Base-by-base conservation (phyloP, 2,888 invertebrate species). In the Ectobius pallidus region DNA sequence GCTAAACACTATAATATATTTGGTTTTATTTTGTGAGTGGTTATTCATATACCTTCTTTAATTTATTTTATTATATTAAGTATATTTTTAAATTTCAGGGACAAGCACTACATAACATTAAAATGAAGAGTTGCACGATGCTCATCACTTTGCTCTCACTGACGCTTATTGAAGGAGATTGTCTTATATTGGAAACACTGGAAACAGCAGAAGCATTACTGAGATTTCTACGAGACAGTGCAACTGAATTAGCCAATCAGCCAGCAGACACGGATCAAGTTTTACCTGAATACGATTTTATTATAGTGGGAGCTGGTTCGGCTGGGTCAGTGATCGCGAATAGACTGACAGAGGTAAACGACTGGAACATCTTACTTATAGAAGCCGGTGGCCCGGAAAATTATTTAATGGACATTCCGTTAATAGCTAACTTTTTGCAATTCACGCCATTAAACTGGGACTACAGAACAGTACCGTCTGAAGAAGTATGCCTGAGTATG, bases 311-410 rank as follows among this genome's bases (percentile, higher is more conserved):
- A 1, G 58, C 58, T 14, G 58, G 58, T 11, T 58, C 70, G 3
- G 70, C 58, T 4, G 49, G 34, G 4, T 32, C 42, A 25, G 70
- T 27, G 2, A 20, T 70, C 20, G 70, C 70, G 18, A 27, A 22
- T 7, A 27, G 70, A 18, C 70, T 70, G 25, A 39, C 49, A 18
- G 70, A 58, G 25, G 42, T 27, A 1, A 14, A 30, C 16, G 61
- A 39, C 27, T 70, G 58, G 70, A 22, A 44, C 6, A 61, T 70
- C n/a, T 9, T 70, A 18, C 58, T 70, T 22, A 55, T 70, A 16
- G 67, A 70, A 25, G 70, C 70, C 2, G 70, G 70, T n/a, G n/a
- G 27, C 16, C 42, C 20, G 7, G 67, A 44, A 16, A 67, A 67
- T 44, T 34, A 22, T 6, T 14, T 20, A 1, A 42, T 42, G 30